These are phyloP conservation scores for Panurus biarmicus DNA, from an alignment of 2,113 vertebrate genomes.

Conservation along the genomic window DNA sequence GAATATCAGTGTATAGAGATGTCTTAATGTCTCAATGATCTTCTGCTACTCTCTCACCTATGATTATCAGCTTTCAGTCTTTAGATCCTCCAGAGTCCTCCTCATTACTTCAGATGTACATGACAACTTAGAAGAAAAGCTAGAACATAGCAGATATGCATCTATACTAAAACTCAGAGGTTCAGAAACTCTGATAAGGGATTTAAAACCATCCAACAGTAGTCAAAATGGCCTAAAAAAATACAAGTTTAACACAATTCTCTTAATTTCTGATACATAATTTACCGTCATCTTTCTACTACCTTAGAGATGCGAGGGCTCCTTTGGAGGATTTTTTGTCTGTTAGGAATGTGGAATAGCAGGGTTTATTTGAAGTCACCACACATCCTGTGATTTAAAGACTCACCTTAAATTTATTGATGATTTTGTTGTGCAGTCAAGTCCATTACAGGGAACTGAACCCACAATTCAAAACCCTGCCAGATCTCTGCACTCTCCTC, in stretches of 20 bases:
- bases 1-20: not conserved
- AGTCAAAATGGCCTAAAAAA: not conserved
- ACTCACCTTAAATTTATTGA: not conserved
- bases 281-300: no score
- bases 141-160: fast-evolving
- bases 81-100: not conserved
- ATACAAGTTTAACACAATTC: fast-evolving
- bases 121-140: not conserved
- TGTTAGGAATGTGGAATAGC: not conserved
- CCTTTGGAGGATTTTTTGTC: not conserved
- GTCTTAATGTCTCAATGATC: not conserved
- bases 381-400: not conserved
- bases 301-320: not conserved
- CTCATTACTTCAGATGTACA: not conserved
- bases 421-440: not conserved
- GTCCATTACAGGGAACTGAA: not conserved
- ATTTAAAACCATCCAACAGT: not conserved
- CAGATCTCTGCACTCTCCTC: not conserved
- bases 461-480: not conserved
- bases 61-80: not conserved
- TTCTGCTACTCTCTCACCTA: not conserved
- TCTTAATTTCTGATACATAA: not conserved
- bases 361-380: not conserved
- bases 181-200: not conserved
- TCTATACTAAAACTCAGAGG: not conserved